phyloP scores from a whole-genome alignment of 92 coral and sea anemone species.

The Virgularia gustaviana region DNA sequence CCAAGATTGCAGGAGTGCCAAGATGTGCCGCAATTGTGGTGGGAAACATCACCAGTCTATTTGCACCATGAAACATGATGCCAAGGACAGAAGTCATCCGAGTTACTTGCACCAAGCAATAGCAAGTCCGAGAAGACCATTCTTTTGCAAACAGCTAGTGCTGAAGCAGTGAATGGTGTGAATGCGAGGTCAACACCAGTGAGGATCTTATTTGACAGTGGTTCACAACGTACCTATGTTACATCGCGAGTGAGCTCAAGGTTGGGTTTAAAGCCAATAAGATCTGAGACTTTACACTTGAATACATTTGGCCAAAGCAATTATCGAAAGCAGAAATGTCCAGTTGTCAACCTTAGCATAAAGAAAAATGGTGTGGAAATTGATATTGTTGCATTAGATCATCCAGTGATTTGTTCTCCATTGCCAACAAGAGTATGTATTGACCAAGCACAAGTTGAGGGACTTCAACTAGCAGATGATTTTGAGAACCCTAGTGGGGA shows the following conservation, averaged over 20 bases:
- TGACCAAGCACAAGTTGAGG: slow-evolving; percentile 32
- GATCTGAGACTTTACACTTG: slow-evolving; percentile 35
- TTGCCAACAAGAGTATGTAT: slow-evolving; percentile 30
- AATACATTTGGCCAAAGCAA: slow-evolving; percentile 48
- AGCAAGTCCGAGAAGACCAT: slow-evolving; percentile 9
- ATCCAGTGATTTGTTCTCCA: slow-evolving; percentile 53
- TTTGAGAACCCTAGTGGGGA: slow-evolving; percentile 16
- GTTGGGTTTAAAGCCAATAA: slow-evolving; percentile 24
- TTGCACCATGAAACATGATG: slow-evolving; percentile 15
- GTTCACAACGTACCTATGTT: slow-evolving; percentile 46
- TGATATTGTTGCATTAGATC: slow-evolving; percentile 35
- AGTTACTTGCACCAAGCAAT: neutral
- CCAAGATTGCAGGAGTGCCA: slow-evolving; percentile 5
- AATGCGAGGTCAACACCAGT: slow-evolving; percentile 45
- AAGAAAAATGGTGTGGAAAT: neutral
- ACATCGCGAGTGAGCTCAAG: slow-evolving; percentile 11
- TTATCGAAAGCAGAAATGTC: slow-evolving; percentile 35
- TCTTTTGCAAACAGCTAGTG: slow-evolving; percentile 58
- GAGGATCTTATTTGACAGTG: slow-evolving; percentile 54
- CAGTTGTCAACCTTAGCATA: slow-evolving; percentile 10
- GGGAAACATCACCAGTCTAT: slow-evolving; percentile 56
- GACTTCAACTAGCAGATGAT: slow-evolving; percentile 38
- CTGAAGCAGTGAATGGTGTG: slow-evolving; percentile 49
- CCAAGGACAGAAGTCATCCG: neutral
- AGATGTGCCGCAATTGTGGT: slow-evolving; percentile 47